phyloP scores from a whole-genome alignment of 2,113 vertebrate species.

The Hymenochirus boettgeri region DNA sequence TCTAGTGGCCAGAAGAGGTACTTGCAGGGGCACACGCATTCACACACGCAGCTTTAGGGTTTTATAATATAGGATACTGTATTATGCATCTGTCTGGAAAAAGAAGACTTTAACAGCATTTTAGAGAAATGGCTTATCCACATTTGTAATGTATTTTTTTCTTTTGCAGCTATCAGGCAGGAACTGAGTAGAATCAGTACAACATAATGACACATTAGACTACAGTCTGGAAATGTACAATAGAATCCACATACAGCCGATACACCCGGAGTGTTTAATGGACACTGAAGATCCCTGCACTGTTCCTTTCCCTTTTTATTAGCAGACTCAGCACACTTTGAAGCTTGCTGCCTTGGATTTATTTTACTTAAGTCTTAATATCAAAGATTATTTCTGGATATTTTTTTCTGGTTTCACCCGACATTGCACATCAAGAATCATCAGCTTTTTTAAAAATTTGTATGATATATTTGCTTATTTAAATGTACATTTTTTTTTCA shows the following conservation, averaged over 20 bases:
- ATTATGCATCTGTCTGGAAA: too few species aligned
- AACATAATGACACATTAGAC: conserved; percentile 68
- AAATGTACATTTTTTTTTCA: conserved; percentile 70
- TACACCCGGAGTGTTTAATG: conserved; percentile 57
- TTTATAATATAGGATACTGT: too few species aligned
- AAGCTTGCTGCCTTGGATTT: conserved; percentile 77
- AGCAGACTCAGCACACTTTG: conserved; percentile 82
- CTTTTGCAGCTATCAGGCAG: conserved; percentile 87
- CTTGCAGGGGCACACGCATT: too few species aligned
- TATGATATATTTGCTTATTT: conserved; percentile 88
- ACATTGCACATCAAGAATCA: conserved; percentile 78
- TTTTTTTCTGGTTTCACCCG: conserved; percentile 67
- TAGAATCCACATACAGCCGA: conserved; percentile 56
- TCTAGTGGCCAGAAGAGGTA: too few species aligned
- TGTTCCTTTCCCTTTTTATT: conserved; percentile 76
- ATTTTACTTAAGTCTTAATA: conserved; percentile 70
- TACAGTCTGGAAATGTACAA: conserved; percentile 43
- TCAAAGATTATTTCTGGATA: conserved; percentile 74
- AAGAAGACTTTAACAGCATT: not conserved
- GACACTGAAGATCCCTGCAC: conserved; percentile 57
- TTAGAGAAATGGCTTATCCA: not conserved
- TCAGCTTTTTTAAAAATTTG: conserved; percentile 80
- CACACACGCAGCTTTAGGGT: too few species aligned
- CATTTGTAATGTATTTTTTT: not conserved
- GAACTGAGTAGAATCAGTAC: conserved; percentile 92